phyloP scores from a whole-genome alignment of 2,113 vertebrate genomes.

The Ictalurus furcatus region DNA sequence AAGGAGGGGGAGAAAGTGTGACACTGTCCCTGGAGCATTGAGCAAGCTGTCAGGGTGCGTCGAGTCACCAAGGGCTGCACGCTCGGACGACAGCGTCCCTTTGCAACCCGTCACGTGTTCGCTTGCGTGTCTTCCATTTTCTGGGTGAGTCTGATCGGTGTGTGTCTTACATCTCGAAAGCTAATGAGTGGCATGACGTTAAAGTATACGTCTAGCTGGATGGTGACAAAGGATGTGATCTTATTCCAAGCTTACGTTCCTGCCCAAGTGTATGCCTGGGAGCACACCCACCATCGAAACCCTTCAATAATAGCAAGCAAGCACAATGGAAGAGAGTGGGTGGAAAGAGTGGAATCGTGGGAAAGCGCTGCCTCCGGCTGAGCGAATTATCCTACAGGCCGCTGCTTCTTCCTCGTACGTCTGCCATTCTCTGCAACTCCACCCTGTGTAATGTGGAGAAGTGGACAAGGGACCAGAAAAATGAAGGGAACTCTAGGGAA shows the following conservation, averaged over 20 bases:
- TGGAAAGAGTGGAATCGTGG: slow-evolving; percentile 53
- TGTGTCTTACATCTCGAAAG: slow-evolving; percentile 31
- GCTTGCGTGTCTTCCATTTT: slow-evolving; percentile 59
- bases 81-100: slow-evolving; percentile 75
- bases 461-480: neutral
- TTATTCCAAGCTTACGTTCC: slow-evolving; percentile 19
- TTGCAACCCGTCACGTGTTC: slow-evolving; percentile 73
- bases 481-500: neutral
- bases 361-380: slow-evolving; percentile 45
- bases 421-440: slow-evolving; percentile 20
- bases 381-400: slow-evolving; percentile 43
- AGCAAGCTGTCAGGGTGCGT: slow-evolving; percentile 77
- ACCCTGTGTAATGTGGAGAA: slow-evolving; percentile 26
- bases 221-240: slow-evolving; percentile 3
- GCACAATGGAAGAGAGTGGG: slow-evolving; percentile 47
- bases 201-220: neutral
- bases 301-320: slow-evolving; percentile 36
- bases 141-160: neutral
- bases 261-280: neutral
- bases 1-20: slow-evolving; percentile 55
- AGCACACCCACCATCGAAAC: slow-evolving; percentile 41
- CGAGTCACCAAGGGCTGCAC: slow-evolving; percentile 73
- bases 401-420: slow-evolving; percentile 15
- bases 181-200: neutral
- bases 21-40: slow-evolving; percentile 66